A percentile compares a stretch with the other conserved stretches of the same genome.
phyloP scores from a whole-genome alignment of 2,113 vertebrate genomes.

The Excalfactoria chinensis region DNA sequence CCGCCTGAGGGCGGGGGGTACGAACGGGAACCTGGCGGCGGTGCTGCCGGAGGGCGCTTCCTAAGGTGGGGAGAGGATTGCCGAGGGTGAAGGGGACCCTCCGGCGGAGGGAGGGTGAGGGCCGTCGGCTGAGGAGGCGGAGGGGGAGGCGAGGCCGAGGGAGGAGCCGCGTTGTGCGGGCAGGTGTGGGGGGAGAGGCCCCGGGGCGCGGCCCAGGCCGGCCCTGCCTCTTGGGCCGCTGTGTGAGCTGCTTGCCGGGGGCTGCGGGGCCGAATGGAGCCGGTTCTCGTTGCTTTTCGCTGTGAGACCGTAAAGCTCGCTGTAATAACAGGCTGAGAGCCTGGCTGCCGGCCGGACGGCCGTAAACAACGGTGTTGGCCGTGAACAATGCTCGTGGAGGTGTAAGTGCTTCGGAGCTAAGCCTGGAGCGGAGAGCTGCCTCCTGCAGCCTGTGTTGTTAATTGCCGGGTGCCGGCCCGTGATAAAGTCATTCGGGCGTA shows the following conservation, averaged over 20 bases:
- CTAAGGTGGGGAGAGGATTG: not conserved
- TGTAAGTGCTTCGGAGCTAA: not conserved
- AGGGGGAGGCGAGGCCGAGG: not conserved
- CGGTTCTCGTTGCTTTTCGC: too few species aligned
- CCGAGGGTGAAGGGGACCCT: accelerated
- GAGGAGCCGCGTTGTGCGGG: not conserved
- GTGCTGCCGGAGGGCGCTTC: not conserved
- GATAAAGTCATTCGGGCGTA: not conserved
- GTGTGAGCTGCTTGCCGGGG: too few species aligned
- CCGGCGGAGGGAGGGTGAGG: not conserved
- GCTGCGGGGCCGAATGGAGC: too few species aligned
- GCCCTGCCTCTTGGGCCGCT: too few species aligned
- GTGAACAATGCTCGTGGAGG: not conserved
- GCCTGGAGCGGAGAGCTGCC: not conserved
- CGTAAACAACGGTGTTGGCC: not conserved
- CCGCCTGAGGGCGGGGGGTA: constrained; percentile 72
- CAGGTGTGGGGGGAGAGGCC: not conserved
- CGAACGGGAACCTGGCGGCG: constrained; percentile 63
- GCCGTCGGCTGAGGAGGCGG: not conserved
- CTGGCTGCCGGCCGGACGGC: not conserved
- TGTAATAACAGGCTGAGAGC: not conserved
- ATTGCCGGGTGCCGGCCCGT: not conserved
- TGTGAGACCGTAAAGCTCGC: not conserved
- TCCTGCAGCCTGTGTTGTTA: not conserved
- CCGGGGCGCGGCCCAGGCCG: not conserved